Conservation (phyloP, 30 jellyfish, hydroid and myxozoan species). For the Rhopilema esculentum region DNA sequence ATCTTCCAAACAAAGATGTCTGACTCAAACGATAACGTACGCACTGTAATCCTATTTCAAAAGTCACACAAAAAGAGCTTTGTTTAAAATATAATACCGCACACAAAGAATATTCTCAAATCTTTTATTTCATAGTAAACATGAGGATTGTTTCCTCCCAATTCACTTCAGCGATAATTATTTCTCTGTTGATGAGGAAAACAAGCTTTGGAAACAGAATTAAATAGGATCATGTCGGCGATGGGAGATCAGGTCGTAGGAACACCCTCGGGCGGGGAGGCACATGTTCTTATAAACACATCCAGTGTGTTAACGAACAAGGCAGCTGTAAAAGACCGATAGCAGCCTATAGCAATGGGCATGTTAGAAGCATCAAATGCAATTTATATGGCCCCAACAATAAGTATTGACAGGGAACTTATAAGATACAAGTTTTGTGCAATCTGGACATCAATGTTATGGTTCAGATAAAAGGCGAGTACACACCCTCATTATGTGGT, state of each 20-base stretch:
- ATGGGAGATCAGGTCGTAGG: not conserved
- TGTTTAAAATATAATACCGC: not conserved
- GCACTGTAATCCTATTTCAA: conserved; percentile 19
- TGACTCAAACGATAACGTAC: conserved; percentile 13
- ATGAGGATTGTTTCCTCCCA: not conserved
- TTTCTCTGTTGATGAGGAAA: not conserved
- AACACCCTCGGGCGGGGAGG: not conserved
- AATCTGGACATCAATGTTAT: not conserved
- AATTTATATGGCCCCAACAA: not conserved
- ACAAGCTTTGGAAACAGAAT: not conserved
- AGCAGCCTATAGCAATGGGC: not conserved
- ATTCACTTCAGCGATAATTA: not conserved
- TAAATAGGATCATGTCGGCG: not conserved
- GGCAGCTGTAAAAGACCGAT: not conserved
- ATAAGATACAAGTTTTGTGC: not conserved
- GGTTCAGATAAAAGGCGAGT: not conserved
- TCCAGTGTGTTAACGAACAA: not conserved
- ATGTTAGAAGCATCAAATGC: not conserved
- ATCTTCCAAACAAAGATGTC: conserved; percentile 5
- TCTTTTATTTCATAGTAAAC: not conserved
- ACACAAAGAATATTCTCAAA: not conserved
- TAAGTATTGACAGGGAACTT: not conserved
- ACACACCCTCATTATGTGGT: not conserved
- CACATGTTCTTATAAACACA: not conserved
- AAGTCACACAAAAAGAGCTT: not conserved